Percentiles rank a stretch among this genome's conserved stretches.
Conservation (phyloP, 2,113 vertebrate genomes). For the Cyphomyrus plagiostoma region DNA sequence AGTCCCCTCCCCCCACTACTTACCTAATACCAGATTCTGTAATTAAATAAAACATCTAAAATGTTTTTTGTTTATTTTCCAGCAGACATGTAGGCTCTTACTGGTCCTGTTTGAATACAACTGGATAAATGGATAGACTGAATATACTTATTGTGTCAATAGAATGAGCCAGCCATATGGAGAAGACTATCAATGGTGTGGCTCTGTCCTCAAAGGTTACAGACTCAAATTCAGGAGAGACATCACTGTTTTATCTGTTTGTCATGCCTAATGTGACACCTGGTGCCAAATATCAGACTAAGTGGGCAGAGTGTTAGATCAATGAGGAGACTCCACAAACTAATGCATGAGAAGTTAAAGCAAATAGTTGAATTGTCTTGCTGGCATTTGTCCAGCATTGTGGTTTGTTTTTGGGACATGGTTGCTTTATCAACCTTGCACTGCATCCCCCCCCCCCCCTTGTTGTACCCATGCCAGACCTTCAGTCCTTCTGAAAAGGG, state of each 20-base stretch:
- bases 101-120: not conserved
- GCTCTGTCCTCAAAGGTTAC: not conserved
- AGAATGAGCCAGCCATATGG: not conserved
- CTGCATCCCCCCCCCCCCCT: not conserved
- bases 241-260: not conserved
- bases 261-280: not conserved
- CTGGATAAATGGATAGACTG: not conserved
- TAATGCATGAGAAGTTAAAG: not conserved
- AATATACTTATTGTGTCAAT: not conserved
- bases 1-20: not conserved
- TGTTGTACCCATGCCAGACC: not conserved
- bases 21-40: not conserved
- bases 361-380: not conserved
- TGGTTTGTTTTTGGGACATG: not conserved
- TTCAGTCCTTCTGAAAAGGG: not conserved
- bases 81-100: not conserved
- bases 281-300: not conserved
- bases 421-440: not conserved
- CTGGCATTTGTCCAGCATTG: not conserved
- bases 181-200: not conserved
- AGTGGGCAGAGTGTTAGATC: not conserved
- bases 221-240: not conserved
- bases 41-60: not conserved
- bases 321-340: not conserved
- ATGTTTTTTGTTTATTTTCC: not conserved